Percentiles rank a stretch among this genome's conserved stretches.
Conservation (phyloP, 2,113 vertebrate genomes). For the Passer montanus region DNA sequence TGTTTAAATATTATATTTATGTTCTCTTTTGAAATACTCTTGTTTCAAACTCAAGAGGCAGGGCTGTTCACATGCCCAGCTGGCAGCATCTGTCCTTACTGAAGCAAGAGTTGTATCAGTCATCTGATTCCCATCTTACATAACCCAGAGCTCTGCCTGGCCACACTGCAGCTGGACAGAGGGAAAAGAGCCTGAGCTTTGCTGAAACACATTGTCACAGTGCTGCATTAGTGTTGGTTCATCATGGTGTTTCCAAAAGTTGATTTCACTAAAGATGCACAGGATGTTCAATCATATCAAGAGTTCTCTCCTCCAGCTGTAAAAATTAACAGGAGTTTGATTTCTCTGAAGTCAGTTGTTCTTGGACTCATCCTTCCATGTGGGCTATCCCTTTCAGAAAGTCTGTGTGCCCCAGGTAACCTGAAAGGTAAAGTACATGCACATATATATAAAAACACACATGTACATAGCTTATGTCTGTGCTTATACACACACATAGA, state of each 20-base stretch:
- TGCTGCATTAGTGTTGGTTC: neutral
- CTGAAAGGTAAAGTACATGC: neutral
- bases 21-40: neutral
- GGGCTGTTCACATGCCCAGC: constrained; percentile 10
- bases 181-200: neutral
- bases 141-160: neutral
- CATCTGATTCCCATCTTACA: constrained; percentile 31
- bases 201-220: neutral
- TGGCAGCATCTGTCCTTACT: constrained; percentile 26
- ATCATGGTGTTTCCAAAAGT: neutral
- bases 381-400: neutral
- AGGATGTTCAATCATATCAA: neutral
- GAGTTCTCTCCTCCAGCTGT: neutral
- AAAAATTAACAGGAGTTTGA: constrained; percentile 28
- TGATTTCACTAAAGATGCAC: constrained; percentile 18
- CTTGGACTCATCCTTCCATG: neutral
- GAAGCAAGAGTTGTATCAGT: constrained; percentile 32
- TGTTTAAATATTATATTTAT: neutral
- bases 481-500: neutral
- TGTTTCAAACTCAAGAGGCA: neutral
- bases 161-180: neutral
- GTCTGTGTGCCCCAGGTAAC: neutral
- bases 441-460: neutral
- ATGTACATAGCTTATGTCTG: accelerated
- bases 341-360: neutral